These are phyloP conservation scores for Sphaeramia orbicularis DNA, from an alignment of 2,797 vertebrate species.

Conservation along the genomic window DNA sequence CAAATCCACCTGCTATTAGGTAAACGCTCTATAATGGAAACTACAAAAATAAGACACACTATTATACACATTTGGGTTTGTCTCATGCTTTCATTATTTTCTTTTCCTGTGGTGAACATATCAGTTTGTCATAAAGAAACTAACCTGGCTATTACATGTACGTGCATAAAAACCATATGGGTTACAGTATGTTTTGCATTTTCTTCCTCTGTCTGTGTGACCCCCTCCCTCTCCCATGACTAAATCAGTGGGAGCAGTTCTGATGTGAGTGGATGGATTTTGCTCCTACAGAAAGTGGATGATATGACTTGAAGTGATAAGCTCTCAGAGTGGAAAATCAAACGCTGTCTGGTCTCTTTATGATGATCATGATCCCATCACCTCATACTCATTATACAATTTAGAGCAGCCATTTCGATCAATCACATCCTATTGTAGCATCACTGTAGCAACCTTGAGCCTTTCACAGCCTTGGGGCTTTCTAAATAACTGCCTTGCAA, in stretches of 20 bases:
- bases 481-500: slow-evolving; percentile 39
- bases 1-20: neutral
- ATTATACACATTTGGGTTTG: too few relatives aligned
- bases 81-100: too few relatives aligned
- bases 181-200: neutral
- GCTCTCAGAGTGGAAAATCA: slow-evolving; percentile 61
- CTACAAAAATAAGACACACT: too few relatives aligned
- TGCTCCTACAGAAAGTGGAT: slow-evolving; percentile 32
- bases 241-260: slow-evolving; percentile 24
- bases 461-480: slow-evolving; percentile 31
- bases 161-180: neutral
- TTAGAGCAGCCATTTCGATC: slow-evolving; percentile 67
- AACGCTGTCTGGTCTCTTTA: slow-evolving; percentile 58
- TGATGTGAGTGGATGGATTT: slow-evolving; percentile 44
- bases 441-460: slow-evolving; percentile 61
- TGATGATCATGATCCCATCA: slow-evolving; percentile 64
- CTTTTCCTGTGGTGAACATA: neutral
- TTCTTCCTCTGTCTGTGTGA: neutral
- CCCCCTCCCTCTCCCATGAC: neutral
- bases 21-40: neutral
- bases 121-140: slow-evolving; percentile 4
- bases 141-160: neutral
- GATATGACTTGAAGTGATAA: slow-evolving; percentile 63
- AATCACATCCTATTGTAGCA: slow-evolving; percentile 54
- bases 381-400: slow-evolving; percentile 70